Evolutionary conservation across 64 coral and sea anemone species (phyloP), one percentile per base, ranked within the genome.

Genomic region (Hydrozoanthus tunicans): DNA sequence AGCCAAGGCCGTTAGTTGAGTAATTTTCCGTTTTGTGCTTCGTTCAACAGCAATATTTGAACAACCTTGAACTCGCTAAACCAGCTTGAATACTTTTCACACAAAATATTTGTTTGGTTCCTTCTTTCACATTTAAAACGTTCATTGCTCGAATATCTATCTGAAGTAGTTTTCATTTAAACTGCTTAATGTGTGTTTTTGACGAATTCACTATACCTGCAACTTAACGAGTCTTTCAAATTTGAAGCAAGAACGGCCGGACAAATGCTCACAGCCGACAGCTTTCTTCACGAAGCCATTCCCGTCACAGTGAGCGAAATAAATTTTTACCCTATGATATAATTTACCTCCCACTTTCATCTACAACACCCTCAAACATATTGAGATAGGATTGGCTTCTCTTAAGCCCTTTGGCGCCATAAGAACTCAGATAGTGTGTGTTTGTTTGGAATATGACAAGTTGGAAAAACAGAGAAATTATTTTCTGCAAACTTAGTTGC

Each of bases 381-480:
- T 74, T 88, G 32, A n/a, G 53, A 65, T 32, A 65, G 10, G 60
- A 24, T 13, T 15, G 80, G 60, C 52, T 54, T 88, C 53, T 70
- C 5, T 73, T 70, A 67, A 73, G 84, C 26, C 81, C 68, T 73
- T 73, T 88, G 84, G 70, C 84, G 69, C 84, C 84, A 14, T 52
- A 88, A 13, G 43, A 88, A 43, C 68, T 59, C 57, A n/a, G 74
- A 2, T 70, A 59, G 53, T 25, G 56, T 58, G 53, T 25, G 56
- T 73, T 88, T 88, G 84, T 88, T 75, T 88, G 58, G 13, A 88
- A 74, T 59, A 88, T 74, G 69, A 60, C 55, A 88, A 74, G 53
- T 88, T 88, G 24, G 25, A 88, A 88, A 88, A 74, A 88, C 84
- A 88, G 23, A 72, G 62, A 74, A 88, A 88, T 88, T 60, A 88